These are phyloP conservation scores for Hafferia zeledoni DNA, from an alignment of 2,797 vertebrate species.

Conservation along the genomic window DNA sequence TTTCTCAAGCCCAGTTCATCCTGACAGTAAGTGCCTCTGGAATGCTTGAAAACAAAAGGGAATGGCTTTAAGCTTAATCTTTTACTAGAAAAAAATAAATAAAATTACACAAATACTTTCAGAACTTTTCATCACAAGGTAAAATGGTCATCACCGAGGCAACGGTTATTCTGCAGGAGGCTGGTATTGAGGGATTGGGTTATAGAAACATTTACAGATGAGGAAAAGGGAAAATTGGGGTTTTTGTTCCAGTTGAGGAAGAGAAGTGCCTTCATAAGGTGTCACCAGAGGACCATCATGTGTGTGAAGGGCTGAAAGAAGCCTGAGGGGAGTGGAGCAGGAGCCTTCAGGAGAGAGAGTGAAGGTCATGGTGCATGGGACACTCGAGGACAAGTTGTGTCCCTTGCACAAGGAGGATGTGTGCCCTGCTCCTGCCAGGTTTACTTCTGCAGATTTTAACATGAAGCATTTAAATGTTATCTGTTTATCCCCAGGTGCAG, in stretches of 20 bases:
- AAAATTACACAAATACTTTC: not conserved
- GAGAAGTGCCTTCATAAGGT: not conserved
- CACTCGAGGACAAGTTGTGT: not conserved
- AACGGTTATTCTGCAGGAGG: not conserved
- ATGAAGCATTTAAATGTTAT: not conserved
- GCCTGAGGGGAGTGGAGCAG: accelerated
- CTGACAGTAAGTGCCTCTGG: not conserved
- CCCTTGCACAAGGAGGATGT: not conserved
- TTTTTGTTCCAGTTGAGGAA: not conserved
- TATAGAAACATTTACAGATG: not conserved
- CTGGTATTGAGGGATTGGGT: not conserved
- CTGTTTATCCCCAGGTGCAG: not conserved
- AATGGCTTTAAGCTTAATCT: not conserved
- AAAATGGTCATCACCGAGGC: not conserved
- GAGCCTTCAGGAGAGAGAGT: not conserved
- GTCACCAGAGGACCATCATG: not conserved
- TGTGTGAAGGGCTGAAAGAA: not conserved
- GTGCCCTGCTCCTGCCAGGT: not conserved
- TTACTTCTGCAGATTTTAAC: not conserved
- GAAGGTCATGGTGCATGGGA: accelerated
- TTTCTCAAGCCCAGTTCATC: not conserved
- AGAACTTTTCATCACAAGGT: not conserved
- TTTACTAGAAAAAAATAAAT: not conserved
- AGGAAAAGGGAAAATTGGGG: not conserved
- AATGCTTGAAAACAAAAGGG: not conserved